Base-by-base conservation (phyloP, 2,888 invertebrate species). In the Agrotis ipsilon region DNA sequence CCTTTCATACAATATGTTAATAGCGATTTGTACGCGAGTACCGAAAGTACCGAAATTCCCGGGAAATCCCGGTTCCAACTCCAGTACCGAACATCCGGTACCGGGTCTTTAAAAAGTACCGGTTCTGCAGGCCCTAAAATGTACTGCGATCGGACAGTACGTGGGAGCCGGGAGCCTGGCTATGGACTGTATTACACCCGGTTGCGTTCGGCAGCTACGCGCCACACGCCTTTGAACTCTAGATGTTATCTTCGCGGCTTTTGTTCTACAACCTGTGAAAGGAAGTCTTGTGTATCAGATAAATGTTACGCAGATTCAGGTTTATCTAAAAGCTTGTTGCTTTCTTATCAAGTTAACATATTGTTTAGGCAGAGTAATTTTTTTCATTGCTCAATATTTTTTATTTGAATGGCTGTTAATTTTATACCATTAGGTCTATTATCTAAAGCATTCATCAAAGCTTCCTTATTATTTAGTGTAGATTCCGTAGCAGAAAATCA, bases 171-270 rank as follows among this genome's bases (percentile, higher is more conserved):
- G 84, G 79, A 83, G 83, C 76, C 78, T 76, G 77, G 84, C 78
- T 67, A 79, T 86, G 87, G 88, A 90, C 93, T 89, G 95, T 92
- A 91, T 96, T 95, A 96, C 96, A 94, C 96, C 85, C 94, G 88
- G 95, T 91, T 93, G 95, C 95, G 90, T 86, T 90, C 92, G 89
- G 92, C 91, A 91, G 91, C 91, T 75, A 87, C 81, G 74, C 81
- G 78, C 88, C 90, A 90, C 89, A 88, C 90, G 89, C 86, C 74
- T 87, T 83, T 83, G 80, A 83, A 79, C 80, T 77, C 45, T 71
- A 67, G 79, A 86, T 83, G 57, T 69, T 81, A 81, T 86, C 83
- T 52, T n/a, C 58, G 49, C 64, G n/a, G n/a, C 72, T 82, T 79
- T 84, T 83, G 75, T 85, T 78, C 81, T 81, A 77, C 75, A 75